These are phyloP conservation scores for Neotoxoptera formosana DNA, from an alignment of 1,140 invertebrate genomes.

Conservation along the genomic window DNA sequence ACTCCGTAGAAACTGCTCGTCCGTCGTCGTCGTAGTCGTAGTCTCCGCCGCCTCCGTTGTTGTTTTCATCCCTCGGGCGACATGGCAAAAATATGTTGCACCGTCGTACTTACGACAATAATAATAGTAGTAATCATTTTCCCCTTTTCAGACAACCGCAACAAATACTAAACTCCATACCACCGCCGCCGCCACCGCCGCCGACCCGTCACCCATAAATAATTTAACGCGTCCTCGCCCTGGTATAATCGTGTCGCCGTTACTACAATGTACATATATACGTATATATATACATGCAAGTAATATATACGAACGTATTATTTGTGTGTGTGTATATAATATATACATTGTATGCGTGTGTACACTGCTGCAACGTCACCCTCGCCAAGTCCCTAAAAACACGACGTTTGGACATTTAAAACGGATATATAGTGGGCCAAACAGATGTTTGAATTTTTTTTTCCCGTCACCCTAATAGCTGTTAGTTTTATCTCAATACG, in stretches of 20 bases:
- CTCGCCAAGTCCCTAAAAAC: conserved; percentile 8
- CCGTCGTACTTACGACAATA: conserved; percentile 24
- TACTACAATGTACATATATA: background rate
- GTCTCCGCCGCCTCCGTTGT: background rate
- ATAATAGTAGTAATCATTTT: conserved; percentile 51
- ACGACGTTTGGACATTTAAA: conserved; percentile 22
- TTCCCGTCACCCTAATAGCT: background rate
- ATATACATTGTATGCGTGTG: background rate
- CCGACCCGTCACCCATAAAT: conserved; percentile 38
- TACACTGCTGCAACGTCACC: background rate
- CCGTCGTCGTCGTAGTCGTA: background rate
- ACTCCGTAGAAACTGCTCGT: background rate
- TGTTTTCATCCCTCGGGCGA: conserved; percentile 27
- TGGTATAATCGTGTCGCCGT: background rate
- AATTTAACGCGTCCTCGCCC: conserved; percentile 40
- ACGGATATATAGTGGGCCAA: conserved; percentile 17
- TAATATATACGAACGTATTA: background rate
- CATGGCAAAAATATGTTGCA: conserved; percentile 23
- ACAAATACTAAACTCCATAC: conserved; percentile 31
- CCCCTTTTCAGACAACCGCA: conserved; percentile 45
- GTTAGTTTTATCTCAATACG: background rate
- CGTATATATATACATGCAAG: background rate
- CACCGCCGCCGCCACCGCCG: background rate
- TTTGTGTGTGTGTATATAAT: background rate
- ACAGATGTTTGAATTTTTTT: conserved; percentile 16